phyloP scores from a whole-genome alignment of 2,888 invertebrate genomes.

The Cheilosia grossa region DNA sequence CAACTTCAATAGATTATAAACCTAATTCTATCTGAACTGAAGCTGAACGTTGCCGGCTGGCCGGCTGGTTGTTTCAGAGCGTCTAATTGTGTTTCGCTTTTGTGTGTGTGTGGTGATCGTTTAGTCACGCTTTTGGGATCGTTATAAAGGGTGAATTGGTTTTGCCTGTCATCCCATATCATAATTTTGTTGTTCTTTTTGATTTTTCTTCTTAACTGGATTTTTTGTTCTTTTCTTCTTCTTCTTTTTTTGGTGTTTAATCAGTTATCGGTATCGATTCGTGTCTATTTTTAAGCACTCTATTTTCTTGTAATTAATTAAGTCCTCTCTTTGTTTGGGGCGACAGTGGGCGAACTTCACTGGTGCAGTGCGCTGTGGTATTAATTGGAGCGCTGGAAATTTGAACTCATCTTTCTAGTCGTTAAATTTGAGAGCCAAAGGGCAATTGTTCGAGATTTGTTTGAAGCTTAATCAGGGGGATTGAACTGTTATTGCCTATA shows the following conservation, averaged over 20 bases:
- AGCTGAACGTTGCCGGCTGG: conserved; percentile 1
- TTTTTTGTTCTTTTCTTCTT: not conserved
- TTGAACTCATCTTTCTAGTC: no score
- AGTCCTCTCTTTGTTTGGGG: not conserved
- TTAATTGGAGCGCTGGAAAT: no score
- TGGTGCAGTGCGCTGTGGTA: not conserved
- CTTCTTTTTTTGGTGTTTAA: conserved; percentile 5
- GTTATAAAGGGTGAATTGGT: conserved; percentile 44
- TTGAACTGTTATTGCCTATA: no score
- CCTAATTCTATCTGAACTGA: conserved; percentile 47
- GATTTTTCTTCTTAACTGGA: not conserved
- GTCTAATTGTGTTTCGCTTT: conserved; percentile 32
- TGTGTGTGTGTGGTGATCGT: conserved; percentile 32
- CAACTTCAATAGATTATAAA: conserved; percentile 52
- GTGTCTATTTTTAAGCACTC: not conserved
- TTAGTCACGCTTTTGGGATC: conserved; percentile 47
- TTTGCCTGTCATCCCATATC: conserved; percentile 39
- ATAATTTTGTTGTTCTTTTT: conserved; percentile 5
- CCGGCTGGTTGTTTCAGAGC: conserved; percentile 1
- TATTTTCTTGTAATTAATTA: conserved; percentile 26
- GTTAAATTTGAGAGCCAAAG: no score
- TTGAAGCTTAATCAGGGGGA: no score
- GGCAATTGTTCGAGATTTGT: no score
- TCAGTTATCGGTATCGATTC: conserved; percentile 24
- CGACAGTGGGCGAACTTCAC: not conserved